Evolutionary conservation across 2,888 invertebrate genomes (phyloP).

Genomic region (Catocala sponsa): DNA sequence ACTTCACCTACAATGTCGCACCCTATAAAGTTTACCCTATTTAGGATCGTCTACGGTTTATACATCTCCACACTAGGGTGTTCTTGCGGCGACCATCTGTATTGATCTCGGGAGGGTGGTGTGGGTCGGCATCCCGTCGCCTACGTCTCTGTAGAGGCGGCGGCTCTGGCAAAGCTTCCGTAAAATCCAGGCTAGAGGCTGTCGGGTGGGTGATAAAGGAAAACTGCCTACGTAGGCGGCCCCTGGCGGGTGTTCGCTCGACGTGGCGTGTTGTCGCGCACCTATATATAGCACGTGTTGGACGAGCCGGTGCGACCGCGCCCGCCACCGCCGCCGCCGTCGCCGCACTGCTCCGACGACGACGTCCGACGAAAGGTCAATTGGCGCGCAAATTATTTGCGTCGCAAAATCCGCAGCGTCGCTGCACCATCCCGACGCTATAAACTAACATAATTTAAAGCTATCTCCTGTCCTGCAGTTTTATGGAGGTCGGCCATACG

Average conservation of each 20-base stretch:
- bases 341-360: slow-evolving; percentile 69
- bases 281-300: slow-evolving; percentile 86
- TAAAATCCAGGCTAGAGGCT: slow-evolving; percentile 83
- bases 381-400: slow-evolving; percentile 88
- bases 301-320: slow-evolving; percentile 72
- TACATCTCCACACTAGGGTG: slow-evolving; percentile 71
- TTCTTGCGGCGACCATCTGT: slow-evolving; percentile 84
- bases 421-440: slow-evolving; percentile 70
- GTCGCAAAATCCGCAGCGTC: slow-evolving; percentile 82
- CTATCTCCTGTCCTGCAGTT: slow-evolving; percentile 43
- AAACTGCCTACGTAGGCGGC: slow-evolving; percentile 85
- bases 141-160: slow-evolving; percentile 73
- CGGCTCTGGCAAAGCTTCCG: slow-evolving; percentile 78
- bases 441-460: slow-evolving; percentile 50
- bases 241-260: slow-evolving; percentile 80
- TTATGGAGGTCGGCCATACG: slow-evolving; percentile 33
- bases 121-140: slow-evolving; percentile 84
- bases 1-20: slow-evolving; percentile 45
- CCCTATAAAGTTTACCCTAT: slow-evolving; percentile 57
- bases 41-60: slow-evolving; percentile 57
- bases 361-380: slow-evolving; percentile 86
- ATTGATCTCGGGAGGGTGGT: slow-evolving; percentile 86
- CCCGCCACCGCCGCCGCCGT: slow-evolving; percentile 73
- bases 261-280: slow-evolving; percentile 79
- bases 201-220: slow-evolving; percentile 85